A percentile compares a stretch with the other conserved stretches of the same genome.
phyloP scores from a whole-genome alignment of 2,797 vertebrate genomes.

The Myotis myotis region DNA sequence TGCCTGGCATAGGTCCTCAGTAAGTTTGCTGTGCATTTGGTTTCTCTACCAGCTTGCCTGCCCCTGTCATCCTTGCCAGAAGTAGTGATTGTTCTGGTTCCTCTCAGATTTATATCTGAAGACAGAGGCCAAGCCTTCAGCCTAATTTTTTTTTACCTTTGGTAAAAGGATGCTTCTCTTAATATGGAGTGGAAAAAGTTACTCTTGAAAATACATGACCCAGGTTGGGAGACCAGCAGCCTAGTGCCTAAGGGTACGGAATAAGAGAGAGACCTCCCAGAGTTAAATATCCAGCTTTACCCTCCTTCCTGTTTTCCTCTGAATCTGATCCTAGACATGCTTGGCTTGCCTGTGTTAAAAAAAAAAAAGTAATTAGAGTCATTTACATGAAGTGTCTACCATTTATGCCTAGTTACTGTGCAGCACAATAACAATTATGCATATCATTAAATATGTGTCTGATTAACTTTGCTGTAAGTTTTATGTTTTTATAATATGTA shows the following conservation, averaged over 20 bases:
- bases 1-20: neutral
- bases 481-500: constrained; percentile 68
- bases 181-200: constrained; percentile 3
- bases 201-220: neutral
- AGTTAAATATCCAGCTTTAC: constrained; percentile 8
- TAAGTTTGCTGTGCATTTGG: constrained; percentile 4
- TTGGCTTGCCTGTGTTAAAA: constrained; percentile 65
- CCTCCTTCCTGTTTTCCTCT: constrained; percentile 16
- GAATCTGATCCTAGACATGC: constrained; percentile 61
- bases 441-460: constrained; percentile 74
- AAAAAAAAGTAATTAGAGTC: constrained; percentile 72
- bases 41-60: constrained; percentile 4
- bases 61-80: neutral
- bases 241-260: neutral
- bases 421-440: constrained; percentile 72
- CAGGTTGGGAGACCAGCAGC: neutral
- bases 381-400: constrained; percentile 69
- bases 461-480: constrained; percentile 72
- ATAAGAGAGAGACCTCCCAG: neutral
- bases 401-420: constrained; percentile 71
- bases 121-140: neutral
- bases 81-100: constrained; percentile 14
- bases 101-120: constrained; percentile 21
- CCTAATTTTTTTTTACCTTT: constrained; percentile 19
- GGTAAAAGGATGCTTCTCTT: neutral